phyloP scores from a whole-genome alignment of 2,888 invertebrate species.

The Halocaridina rubra region DNA sequence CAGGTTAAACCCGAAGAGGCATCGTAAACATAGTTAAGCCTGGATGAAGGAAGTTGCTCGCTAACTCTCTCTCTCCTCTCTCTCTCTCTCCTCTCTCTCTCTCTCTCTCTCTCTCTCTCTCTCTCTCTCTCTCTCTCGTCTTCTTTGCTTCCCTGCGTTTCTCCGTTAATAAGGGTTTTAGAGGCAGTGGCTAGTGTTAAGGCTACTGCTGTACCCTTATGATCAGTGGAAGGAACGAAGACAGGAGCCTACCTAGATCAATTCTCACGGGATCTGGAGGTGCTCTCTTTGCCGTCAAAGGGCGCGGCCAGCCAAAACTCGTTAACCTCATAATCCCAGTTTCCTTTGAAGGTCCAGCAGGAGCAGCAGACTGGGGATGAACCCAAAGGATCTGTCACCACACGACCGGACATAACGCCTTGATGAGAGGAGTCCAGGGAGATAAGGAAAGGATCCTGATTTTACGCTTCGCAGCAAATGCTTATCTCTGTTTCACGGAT shows the following conservation, averaged over 20 bases:
- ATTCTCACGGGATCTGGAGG: conserved; percentile 29
- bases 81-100: not conserved
- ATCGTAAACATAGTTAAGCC: too few species aligned
- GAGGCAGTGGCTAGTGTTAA: not conserved
- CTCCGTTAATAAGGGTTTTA: not conserved
- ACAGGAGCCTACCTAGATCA: not conserved
- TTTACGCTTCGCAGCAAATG: not conserved
- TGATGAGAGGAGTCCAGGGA: not conserved
- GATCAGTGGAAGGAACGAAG: not conserved
- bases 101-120: not conserved
- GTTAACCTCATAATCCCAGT: conserved; percentile 47
- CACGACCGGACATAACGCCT: conserved; percentile 24
- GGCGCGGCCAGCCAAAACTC: conserved; percentile 50
- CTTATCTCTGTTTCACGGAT: not conserved
- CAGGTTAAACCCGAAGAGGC: too few species aligned
- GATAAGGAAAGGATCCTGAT: not conserved
- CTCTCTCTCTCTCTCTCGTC: not conserved
- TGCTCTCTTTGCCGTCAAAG: conserved; percentile 38
- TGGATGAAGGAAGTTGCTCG: too few species aligned
- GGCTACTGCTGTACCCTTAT: not conserved
- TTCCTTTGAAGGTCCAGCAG: conserved; percentile 33
- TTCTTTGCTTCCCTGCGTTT: not conserved
- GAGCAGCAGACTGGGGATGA: not conserved
- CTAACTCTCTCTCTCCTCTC: not conserved
- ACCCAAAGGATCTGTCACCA: conserved; percentile 20